Percentiles rank a stretch among this genome's conserved stretches.
These are phyloP conservation scores for Enteromius unitaeniatus DNA, from an alignment of 2,797 vertebrate genomes.

Conservation along the genomic window DNA sequence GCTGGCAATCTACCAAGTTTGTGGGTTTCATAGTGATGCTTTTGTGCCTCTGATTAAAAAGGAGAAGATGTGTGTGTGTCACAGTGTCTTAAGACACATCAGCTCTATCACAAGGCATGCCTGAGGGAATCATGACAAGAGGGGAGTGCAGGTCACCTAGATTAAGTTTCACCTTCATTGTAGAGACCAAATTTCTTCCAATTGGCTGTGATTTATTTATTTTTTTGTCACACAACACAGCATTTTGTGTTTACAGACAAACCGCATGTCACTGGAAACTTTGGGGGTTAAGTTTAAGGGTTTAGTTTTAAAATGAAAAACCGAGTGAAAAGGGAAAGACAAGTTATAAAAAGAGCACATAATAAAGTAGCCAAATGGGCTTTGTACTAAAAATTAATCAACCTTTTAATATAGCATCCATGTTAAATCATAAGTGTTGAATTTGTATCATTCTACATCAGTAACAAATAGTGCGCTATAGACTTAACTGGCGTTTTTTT, in stretches of 20 bases:
- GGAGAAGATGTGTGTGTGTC: not conserved
- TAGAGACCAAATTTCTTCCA: not conserved
- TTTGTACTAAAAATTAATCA: not conserved
- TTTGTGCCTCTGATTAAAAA: conserved; percentile 7
- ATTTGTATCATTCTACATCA: not conserved
- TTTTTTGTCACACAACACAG: not conserved
- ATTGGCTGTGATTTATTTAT: not conserved
- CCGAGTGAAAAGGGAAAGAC: not conserved
- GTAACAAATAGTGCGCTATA: not conserved
- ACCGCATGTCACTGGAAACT: conserved; percentile 1
- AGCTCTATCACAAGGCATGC: conserved; percentile 38
- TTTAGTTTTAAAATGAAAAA: not conserved
- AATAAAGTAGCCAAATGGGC: not conserved
- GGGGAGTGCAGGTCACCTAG: conserved; percentile 5
- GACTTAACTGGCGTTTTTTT: not conserved
- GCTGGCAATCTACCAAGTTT: conserved; percentile 35
- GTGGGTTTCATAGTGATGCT: conserved; percentile 1
- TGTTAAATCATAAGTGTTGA: too few species aligned
- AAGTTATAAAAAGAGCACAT: not conserved
- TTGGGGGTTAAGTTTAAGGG: not conserved
- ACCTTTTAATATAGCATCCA: not conserved
- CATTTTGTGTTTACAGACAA: conserved; percentile 9
- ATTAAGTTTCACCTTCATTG: not conserved
- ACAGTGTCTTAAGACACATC: conserved; percentile 48
- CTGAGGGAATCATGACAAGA: conserved; percentile 20